Conservation (phyloP, 2,797 vertebrate species). For the Phrynocephalus guinanensis region DNA sequence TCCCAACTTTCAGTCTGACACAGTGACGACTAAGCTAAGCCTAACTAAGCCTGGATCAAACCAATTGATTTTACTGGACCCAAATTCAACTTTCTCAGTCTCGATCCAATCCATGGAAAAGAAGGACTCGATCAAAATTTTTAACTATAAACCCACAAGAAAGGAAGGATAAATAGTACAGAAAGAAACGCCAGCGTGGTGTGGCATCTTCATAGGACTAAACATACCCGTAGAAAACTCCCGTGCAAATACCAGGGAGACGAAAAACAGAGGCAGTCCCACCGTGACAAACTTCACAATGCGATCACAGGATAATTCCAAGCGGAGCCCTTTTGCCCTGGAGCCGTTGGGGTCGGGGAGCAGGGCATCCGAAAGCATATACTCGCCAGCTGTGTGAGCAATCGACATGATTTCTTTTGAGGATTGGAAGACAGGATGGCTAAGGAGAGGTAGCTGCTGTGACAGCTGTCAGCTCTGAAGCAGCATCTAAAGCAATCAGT, state of each 20-base stretch:
- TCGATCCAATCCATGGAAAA: background rate
- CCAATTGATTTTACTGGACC: background rate
- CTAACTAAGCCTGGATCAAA: background rate
- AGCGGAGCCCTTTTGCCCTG: constrained; percentile 81
- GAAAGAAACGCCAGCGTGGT: background rate
- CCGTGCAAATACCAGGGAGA: constrained; percentile 91
- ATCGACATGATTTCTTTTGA: constrained; percentile 85
- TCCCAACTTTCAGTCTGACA: background rate
- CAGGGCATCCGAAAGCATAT: constrained; percentile 93
- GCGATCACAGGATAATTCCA: constrained; percentile 93
- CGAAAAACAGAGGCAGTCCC: constrained; percentile 91
- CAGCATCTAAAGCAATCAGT: background rate
- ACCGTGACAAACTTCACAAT: constrained; percentile 91
- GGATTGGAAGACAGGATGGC: background rate
- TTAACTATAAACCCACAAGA: background rate
- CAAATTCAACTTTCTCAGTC: background rate
- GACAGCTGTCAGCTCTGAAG: background rate
- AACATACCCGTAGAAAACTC: constrained; percentile 91
- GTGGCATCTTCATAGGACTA: background rate
- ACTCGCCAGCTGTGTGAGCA: constrained; percentile 88
- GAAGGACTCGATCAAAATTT: background rate
- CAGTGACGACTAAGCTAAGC: background rate
- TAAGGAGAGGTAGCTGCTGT: background rate
- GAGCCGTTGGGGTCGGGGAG: constrained; percentile 80
- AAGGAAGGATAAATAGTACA: background rate